A percentile compares a stretch with the other conserved stretches of the same genome.
These are phyloP conservation scores for Caranx melampygus DNA, from an alignment of 2,113 vertebrate species.

Conservation along the genomic window DNA sequence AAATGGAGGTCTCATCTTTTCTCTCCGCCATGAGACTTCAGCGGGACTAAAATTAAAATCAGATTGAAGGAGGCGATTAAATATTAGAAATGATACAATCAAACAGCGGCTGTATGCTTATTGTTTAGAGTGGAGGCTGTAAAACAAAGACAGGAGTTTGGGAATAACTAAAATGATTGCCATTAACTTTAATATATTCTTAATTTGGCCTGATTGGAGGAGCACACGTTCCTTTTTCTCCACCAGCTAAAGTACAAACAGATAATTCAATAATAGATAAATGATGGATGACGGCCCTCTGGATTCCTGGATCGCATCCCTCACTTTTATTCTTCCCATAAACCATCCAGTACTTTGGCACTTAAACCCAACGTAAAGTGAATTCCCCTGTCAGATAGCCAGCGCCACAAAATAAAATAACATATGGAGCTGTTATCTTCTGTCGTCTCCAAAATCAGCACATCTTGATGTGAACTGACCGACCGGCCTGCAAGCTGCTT, in stretches of 20 bases:
- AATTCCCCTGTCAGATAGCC: neutral
- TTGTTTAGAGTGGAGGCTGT: neutral
- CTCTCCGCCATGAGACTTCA: neutral
- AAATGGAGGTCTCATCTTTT: slow-evolving; percentile 20
- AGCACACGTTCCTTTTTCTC: neutral
- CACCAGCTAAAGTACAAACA: neutral
- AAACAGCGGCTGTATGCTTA: neutral
- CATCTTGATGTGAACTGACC: slow-evolving; percentile 12
- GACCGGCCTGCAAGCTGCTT: slow-evolving; percentile 7
- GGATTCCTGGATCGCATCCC: too few species aligned
- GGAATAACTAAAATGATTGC: neutral
- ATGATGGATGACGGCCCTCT: too few species aligned
- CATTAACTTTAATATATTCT: neutral
- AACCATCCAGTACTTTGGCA: too few species aligned
- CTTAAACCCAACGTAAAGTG: too few species aligned
- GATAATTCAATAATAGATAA: too few species aligned
- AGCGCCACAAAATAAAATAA: neutral
- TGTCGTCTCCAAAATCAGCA: neutral
- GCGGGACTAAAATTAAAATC: neutral
- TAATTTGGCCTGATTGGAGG: slow-evolving; percentile 13
- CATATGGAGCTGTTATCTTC: neutral
- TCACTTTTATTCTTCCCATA: too few species aligned
- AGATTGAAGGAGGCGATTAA: slow-evolving; percentile 4
- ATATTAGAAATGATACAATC: neutral
- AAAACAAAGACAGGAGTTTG: neutral